These are phyloP conservation scores for Cuniculus paca DNA, from an alignment of 2,797 vertebrate genomes.

Conservation along the genomic window DNA sequence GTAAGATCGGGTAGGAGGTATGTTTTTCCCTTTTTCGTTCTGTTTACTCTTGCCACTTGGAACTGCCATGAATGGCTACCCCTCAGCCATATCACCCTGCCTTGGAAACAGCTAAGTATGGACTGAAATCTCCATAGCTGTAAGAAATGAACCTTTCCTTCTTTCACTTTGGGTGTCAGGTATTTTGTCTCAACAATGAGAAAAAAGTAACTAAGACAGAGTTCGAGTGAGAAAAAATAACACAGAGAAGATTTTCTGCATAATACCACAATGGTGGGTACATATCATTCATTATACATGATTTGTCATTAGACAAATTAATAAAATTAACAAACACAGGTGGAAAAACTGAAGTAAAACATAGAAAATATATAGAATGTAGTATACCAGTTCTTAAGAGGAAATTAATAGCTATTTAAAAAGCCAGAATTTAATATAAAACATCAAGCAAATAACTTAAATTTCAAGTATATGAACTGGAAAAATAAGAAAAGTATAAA, in stretches of 20 bases:
- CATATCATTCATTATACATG: background rate
- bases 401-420: background rate
- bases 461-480: background rate
- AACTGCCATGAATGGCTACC: too few relatives aligned
- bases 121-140: too few relatives aligned
- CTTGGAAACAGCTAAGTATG: too few relatives aligned
- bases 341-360: background rate
- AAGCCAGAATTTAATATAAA: background rate
- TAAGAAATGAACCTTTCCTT: too few relatives aligned
- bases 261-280: background rate
- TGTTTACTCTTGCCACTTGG: too few relatives aligned
- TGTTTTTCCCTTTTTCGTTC: too few relatives aligned
- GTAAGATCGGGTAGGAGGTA: too few relatives aligned
- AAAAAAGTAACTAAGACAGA: too few relatives aligned
- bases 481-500: constrained; percentile 7
- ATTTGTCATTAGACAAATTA: background rate
- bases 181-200: too few relatives aligned
- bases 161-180: too few relatives aligned
- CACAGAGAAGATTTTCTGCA: background rate
- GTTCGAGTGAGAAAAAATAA: background rate
- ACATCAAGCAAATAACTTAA: background rate
- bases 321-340: background rate
- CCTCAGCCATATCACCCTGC: too few relatives aligned
- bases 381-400: background rate
- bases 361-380: background rate